These are phyloP conservation scores for Mechanitis mazaeus DNA, from an alignment of 2,888 invertebrate species.

Conservation along the genomic window DNA sequence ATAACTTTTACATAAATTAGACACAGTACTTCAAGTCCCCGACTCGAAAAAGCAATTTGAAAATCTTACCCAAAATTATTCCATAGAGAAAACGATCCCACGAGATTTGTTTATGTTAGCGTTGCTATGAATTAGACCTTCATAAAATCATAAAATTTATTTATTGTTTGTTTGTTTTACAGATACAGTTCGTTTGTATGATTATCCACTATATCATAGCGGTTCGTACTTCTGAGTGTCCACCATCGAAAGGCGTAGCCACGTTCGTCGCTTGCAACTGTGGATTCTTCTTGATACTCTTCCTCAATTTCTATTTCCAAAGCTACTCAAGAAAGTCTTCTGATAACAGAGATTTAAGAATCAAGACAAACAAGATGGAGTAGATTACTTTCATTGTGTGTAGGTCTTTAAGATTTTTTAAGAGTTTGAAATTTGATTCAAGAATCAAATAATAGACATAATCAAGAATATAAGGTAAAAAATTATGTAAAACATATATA, in stretches of 20 bases:
- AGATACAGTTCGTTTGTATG: constrained; percentile 80
- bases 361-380: neutral
- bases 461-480: no score
- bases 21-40: no score
- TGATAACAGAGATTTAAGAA: constrained; percentile 8
- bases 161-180: constrained; percentile 27
- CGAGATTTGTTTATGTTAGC: no score
- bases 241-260: constrained; percentile 74
- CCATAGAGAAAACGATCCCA: no score
- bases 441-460: no score
- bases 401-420: neutral
- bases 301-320: constrained; percentile 79
- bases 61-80: no score
- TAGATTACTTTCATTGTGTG: neutral
- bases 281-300: constrained; percentile 77
- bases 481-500: no score
- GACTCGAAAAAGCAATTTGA: no score
- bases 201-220: constrained; percentile 72
- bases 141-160: neutral
- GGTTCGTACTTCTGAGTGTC: constrained; percentile 75
- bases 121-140: neutral
- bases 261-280: constrained; percentile 77
- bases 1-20: no score
- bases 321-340: constrained; percentile 44
- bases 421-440: no score